Evolutionary conservation across 2,888 invertebrate species (phyloP).

Genomic region (Cheilosia vernalis): DNA sequence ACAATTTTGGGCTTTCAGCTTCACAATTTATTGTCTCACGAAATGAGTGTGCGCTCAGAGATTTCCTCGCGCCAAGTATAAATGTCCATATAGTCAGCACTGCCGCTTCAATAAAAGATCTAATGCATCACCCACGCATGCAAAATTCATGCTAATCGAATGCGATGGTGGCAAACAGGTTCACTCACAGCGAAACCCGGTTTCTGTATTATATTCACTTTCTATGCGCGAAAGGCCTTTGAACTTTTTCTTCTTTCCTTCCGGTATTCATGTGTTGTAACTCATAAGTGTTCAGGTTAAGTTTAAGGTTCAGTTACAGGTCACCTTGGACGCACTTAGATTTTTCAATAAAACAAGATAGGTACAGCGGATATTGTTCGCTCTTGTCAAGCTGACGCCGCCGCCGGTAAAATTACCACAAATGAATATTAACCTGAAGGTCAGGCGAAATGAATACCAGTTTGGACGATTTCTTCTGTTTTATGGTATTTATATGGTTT

Average conservation of each 20-base stretch:
- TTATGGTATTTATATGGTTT: conserved; percentile 22
- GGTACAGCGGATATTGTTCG: conserved; percentile 27
- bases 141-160: conserved; percentile 43
- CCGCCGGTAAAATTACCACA: conserved; percentile 58
- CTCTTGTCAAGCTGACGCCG: conserved; percentile 1
- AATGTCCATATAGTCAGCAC: conserved; percentile 20
- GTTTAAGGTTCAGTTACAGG: not conserved
- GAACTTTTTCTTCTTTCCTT: conserved; percentile 42
- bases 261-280: not conserved
- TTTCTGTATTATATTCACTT: conserved; percentile 33
- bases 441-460: conserved; percentile 48
- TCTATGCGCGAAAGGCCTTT: conserved; percentile 54
- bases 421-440: conserved; percentile 63
- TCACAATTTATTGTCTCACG: conserved; percentile 38
- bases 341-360: not conserved
- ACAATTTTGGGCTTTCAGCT: conserved; percentile 50
- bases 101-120: conserved; percentile 28
- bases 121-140: conserved; percentile 47
- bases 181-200: not conserved
- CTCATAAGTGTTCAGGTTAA: not conserved
- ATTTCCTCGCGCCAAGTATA: conserved; percentile 43
- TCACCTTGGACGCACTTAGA: not conserved
- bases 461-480: conserved; percentile 40
- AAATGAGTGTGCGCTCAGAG: conserved; percentile 17
- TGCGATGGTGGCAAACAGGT: conserved; percentile 1